A percentile compares a stretch with the other conserved stretches of the same genome.
Conservation (phyloP, 2,113 vertebrate species). For the Taxidea taxus region DNA sequence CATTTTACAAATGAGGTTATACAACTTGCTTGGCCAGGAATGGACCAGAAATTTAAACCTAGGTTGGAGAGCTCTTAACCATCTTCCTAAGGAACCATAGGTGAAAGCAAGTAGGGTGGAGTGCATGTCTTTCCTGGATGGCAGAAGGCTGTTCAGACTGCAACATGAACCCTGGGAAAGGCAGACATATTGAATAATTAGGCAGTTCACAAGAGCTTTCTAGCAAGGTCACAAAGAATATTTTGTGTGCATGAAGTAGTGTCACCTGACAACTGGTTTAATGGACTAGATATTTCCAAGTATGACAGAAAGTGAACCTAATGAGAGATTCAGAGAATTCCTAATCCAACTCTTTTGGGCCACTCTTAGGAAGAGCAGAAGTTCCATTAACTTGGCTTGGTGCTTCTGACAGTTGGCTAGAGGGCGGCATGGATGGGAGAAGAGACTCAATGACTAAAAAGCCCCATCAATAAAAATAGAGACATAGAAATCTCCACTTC, state of each 20-base stretch:
- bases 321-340: background rate
- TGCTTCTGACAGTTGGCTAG: background rate
- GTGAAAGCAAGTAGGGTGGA: background rate
- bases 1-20: background rate
- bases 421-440: background rate
- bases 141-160: background rate
- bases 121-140: background rate
- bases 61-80: background rate
- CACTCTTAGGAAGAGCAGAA: background rate
- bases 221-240: background rate
- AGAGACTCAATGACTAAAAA: background rate
- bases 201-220: background rate
- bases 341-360: background rate
- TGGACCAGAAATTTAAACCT: background rate
- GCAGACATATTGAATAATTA: background rate
- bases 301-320: background rate
- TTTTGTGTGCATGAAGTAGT: background rate
- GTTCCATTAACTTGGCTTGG: background rate
- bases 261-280: background rate
- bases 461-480: background rate
- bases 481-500: background rate
- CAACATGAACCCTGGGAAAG: background rate
- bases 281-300: background rate
- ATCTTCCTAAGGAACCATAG: background rate
- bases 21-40: background rate